phyloP scores from a whole-genome alignment of 2,113 vertebrate genomes.

The Peucedramus taeniatus region DNA sequence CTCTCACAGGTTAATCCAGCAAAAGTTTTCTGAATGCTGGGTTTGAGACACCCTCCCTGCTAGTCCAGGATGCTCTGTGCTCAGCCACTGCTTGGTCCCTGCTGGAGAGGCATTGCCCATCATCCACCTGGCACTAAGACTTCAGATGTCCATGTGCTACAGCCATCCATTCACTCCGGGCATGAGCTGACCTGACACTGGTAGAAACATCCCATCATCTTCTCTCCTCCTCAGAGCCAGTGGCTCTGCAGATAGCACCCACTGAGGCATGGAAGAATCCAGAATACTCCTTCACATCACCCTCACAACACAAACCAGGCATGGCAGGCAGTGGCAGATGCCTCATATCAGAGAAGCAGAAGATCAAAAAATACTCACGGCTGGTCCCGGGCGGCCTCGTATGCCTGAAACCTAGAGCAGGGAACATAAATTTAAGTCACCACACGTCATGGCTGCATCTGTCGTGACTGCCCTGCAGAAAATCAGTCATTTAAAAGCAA shows the following conservation, averaged over 20 bases:
- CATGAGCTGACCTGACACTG: not conserved
- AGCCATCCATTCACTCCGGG: not conserved
- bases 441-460: not conserved
- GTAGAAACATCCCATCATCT: not conserved
- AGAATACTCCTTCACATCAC: not conserved
- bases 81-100: not conserved
- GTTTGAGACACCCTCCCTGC: not conserved
- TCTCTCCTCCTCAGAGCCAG: not conserved
- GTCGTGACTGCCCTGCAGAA: not conserved
- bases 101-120: not conserved
- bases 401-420: slow-evolving; percentile 84
- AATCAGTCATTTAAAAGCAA: not conserved
- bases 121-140: not conserved
- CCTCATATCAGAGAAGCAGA: not conserved
- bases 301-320: not conserved
- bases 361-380: slow-evolving; percentile 76
- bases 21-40: not conserved
- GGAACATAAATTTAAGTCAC: not conserved
- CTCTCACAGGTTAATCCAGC: not conserved
- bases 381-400: slow-evolving; percentile 85
- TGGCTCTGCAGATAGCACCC: not conserved
- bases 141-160: not conserved
- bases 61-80: not conserved
- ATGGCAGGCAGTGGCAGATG: not conserved
- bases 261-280: fast-evolving